Evolutionary conservation across 2,113 vertebrate species (phyloP), one percentile per base, ranked within the genome.

Genomic region (Upupa epops): DNA sequence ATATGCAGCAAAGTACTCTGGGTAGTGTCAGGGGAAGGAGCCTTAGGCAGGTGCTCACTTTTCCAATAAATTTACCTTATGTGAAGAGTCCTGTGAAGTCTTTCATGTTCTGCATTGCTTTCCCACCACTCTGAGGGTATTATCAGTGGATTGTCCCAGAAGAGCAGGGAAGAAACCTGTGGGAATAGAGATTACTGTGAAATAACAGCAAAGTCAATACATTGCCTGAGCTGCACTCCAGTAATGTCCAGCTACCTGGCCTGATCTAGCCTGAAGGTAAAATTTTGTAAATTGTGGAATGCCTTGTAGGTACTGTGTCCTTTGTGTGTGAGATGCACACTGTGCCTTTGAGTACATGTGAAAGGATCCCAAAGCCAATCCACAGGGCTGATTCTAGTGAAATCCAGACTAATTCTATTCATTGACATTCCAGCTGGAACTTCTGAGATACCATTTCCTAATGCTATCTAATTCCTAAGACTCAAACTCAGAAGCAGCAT

Each of bases 81-180:
- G 93, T 92, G 82, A 92, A 73, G 61, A 95, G 36, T 69, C 71
- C 66, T 93, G 66, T 88, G 77, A 90, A 88, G 90, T 65, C 36
- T 86, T 58, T 83, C 4, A 26, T 66, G 29, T 83, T 4, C 0
- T 25, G 51, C 26, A 84, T 88, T 77, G 8, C 63, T 72, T 89
- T 82, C 42, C 36, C 5, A 3, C 29, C 32, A 1, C 24, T 83
- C 49, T 1, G 0, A 34, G 49, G n/a, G 28, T 46, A 42, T 63
- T 71, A 28, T 79, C 79, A 85, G 55, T 45, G 17, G 29, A 60
- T 61, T 75, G 36, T 31, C 63, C 78, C 56, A 56, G 69, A 81
- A 58, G 16, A 61, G 14, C 17, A 61, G 70, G 31, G 61, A 75
- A 75, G 32, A 90, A 88, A 88, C 31, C 10, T 75, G 37, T 49